These are phyloP conservation scores for Brachypterus glaber DNA, from an alignment of 2,888 invertebrate species.

Conservation along the genomic window DNA sequence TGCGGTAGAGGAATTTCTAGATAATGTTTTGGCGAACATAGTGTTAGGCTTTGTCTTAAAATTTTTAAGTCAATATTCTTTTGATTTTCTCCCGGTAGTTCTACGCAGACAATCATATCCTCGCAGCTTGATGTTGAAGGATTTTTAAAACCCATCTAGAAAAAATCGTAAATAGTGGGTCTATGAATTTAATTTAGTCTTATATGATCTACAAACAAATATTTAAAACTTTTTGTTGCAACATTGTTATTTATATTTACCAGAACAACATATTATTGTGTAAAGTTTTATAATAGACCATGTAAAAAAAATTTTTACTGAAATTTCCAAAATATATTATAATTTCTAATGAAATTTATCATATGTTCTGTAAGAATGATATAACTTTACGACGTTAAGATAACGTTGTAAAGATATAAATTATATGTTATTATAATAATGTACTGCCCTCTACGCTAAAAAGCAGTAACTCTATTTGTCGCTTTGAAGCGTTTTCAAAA, in stretches of 20 bases:
- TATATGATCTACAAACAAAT: neutral
- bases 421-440: too few species aligned
- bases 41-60: conserved; percentile 49
- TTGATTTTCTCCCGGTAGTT: conserved; percentile 65
- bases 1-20: conserved; percentile 73
- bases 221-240: neutral
- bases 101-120: conserved; percentile 69
- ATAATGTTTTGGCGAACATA: conserved; percentile 55
- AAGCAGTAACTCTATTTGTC: too few species aligned
- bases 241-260: neutral
- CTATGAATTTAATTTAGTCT: conserved; percentile 4
- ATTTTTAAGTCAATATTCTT: conserved; percentile 68
- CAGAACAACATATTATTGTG: too few species aligned
- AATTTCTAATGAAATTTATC: too few species aligned
- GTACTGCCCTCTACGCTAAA: too few species aligned
- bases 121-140: conserved; percentile 44
- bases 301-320: too few species aligned
- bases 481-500: too few species aligned
- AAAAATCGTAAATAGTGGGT: conserved; percentile 7
- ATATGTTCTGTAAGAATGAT: too few species aligned
- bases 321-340: too few species aligned
- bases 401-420: too few species aligned
- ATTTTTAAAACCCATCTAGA: conserved; percentile 31
- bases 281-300: too few species aligned
- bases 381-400: too few species aligned